Evolutionary conservation across 2,113 vertebrate genomes (phyloP).

Genomic region (Myiozetetes cayanensis): DNA sequence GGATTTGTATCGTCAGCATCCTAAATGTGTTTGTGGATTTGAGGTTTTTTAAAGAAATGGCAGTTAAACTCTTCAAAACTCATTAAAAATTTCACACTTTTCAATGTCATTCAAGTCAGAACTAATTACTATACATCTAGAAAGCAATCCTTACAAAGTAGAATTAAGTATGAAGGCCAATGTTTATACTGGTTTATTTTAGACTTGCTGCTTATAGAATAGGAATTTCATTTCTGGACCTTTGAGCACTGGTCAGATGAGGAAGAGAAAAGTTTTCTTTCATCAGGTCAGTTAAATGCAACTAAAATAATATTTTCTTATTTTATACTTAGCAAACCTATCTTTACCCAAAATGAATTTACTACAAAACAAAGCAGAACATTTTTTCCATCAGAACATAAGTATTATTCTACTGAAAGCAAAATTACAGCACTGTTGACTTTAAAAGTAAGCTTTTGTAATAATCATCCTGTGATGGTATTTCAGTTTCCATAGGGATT

Average conservation of each 20-base stretch:
- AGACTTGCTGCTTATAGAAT: not conserved
- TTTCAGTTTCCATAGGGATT: not conserved
- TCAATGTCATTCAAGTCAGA: not conserved
- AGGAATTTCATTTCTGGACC: not conserved
- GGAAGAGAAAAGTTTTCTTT: not conserved
- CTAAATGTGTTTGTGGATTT: not conserved
- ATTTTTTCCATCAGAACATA: not conserved
- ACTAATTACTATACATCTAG: not conserved
- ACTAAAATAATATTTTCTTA: not conserved
- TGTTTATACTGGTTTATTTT: not conserved
- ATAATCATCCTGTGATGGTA: not conserved
- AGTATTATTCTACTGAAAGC: not conserved
- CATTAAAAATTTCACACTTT: slow-evolving; percentile 42
- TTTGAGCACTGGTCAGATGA: not conserved
- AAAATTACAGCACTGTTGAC: not conserved
- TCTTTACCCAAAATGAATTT: not conserved
- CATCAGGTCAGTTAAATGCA: not conserved
- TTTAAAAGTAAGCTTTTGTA: not conserved
- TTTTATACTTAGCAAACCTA: slow-evolving; percentile 11
- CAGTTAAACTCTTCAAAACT: not conserved
- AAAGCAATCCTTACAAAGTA: not conserved
- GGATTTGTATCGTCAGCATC: not conserved
- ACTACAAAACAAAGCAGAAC: not conserved
- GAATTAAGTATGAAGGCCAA: not conserved
- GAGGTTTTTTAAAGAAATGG: not conserved